phyloP scores from a whole-genome alignment of 2,113 vertebrate species.

The Mungos mungo region DNA sequence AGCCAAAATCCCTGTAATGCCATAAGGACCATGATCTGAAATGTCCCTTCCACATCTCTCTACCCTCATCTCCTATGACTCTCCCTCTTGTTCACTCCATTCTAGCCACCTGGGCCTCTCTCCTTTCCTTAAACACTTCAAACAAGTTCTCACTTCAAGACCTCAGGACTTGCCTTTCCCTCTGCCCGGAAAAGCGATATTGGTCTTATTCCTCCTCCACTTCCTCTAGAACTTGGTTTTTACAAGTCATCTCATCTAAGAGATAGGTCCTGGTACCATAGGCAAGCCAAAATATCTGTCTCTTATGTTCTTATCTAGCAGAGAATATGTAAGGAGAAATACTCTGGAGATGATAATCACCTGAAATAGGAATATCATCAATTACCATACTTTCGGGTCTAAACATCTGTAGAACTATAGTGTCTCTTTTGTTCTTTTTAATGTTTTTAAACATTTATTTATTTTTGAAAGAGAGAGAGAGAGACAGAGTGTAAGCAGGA shows the following conservation, averaged over 20 bases:
- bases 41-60: neutral
- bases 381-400: constrained; percentile 7
- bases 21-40: neutral
- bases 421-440: neutral
- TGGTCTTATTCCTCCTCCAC: neutral
- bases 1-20: neutral
- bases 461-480: no score
- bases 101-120: neutral
- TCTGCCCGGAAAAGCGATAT: neutral
- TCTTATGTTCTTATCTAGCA: constrained; percentile 33
- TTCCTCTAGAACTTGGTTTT: constrained; percentile 41
- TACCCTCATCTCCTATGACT: neutral
- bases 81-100: neutral
- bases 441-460: no score
- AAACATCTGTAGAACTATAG: neutral
- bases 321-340: neutral
- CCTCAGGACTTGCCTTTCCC: neutral
- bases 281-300: neutral
- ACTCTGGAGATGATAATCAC: neutral
- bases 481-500: no score
- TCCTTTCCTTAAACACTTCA: neutral
- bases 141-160: neutral
- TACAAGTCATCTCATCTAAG: constrained; percentile 8
- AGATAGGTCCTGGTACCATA: neutral
- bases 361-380: constrained; percentile 34